Base-by-base conservation (phyloP, 2,888 invertebrate species). In the Brachypterus glaber region DNA sequence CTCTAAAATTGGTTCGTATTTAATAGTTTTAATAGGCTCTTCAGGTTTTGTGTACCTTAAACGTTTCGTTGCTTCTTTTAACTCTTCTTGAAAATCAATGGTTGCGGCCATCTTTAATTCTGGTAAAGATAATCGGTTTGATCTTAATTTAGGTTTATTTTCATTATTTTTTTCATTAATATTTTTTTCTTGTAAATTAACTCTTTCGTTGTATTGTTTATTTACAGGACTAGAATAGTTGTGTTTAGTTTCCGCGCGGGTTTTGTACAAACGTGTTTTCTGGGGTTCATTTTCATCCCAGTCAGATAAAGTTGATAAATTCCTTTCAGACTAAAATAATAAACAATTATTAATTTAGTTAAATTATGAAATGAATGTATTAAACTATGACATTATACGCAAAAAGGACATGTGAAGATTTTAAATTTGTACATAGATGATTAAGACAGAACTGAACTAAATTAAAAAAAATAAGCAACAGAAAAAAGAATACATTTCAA, bases 231-330 rank as follows among this genome's bases (percentile, higher is more conserved):
- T 61, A 54, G 58, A 54, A 44, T 55, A 47, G 41, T 52, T 60
- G 54, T 74, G 75, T 63, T 76, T 78, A 43, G 79, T 77, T 68
- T 83, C 82, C 33, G 78, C 79, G 58, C 79, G 75, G 32, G 82
- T 83, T 67, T 79, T 82, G 61, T 84, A 86, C 21, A 84, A 69
- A 33, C 82, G 73, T 32, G 76, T 68, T 58, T 76, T 75, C 45
- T 62, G 59, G 9, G 44, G 44, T 30, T 47, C 44, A 32, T 52
- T 51, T 12, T 50, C 47, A 17, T 50, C 67, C 67, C 59, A 72
- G 66, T 46, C 68, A 62, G 54, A 52, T 46, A 44, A 32, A 48
- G 53, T 46, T 52, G 35, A 27, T 11, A 27, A 11, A 27, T 5
- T 21, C 5, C 9, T 7, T 21, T 21, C 9, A 21, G 5, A 21